These are phyloP conservation scores for Alcedo atthis DNA, from an alignment of 2,797 vertebrate species.

Conservation along the genomic window DNA sequence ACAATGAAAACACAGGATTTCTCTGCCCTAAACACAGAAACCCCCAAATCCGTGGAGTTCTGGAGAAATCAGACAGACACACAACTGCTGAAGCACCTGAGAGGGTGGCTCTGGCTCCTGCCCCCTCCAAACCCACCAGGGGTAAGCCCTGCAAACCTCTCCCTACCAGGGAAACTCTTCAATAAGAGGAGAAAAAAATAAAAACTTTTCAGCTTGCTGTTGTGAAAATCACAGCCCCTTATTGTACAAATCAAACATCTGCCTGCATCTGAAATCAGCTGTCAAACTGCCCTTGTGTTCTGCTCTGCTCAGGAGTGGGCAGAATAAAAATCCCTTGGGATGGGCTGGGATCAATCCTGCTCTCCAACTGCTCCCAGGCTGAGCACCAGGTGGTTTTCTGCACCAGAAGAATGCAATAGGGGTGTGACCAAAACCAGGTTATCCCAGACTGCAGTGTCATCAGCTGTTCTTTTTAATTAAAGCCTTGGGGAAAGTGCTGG, in stretches of 20 bases:
- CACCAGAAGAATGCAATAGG: fast-evolving
- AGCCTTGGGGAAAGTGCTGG: not conserved
- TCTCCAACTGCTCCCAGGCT: not conserved
- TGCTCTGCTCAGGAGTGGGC: not conserved
- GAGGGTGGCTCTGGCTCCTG: not conserved
- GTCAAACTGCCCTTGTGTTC: fast-evolving
- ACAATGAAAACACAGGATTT: not conserved
- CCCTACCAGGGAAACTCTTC: not conserved
- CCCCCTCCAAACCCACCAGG: not conserved
- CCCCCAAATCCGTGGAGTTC: fast-evolving
- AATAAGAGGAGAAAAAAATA: not conserved
- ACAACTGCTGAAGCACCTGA: not conserved
- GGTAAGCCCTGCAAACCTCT: not conserved
- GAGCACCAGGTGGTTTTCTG: not conserved
- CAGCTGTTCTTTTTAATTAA: not conserved
- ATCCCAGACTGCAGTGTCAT: not conserved
- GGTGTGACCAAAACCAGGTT: not conserved
- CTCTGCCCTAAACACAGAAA: not conserved
- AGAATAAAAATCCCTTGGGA: not conserved
- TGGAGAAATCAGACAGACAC: not conserved
- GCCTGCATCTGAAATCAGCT: not conserved
- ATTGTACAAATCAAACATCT: not conserved
- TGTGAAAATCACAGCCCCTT: not conserved
- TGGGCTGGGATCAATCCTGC: fast-evolving
- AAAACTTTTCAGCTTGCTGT: not conserved